A percentile compares a stretch with the other conserved stretches of the same genome.
Conservation (phyloP, 2,888 invertebrate species). For the Drosophila sordidapex region DNA sequence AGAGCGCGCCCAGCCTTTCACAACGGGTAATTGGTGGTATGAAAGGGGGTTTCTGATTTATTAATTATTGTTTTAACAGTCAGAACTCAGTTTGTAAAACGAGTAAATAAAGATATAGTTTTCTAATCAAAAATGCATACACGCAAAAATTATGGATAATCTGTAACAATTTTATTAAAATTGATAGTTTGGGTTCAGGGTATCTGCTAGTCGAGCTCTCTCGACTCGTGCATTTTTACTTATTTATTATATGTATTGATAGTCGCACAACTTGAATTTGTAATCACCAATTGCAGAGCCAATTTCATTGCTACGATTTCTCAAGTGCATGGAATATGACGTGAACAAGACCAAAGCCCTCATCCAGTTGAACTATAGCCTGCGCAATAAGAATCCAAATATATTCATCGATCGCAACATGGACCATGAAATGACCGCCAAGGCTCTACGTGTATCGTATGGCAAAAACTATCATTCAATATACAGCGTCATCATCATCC, state of each 20-base stretch:
- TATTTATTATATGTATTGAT: constrained; percentile 7
- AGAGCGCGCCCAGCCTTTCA: neutral
- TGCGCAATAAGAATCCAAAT: constrained; percentile 86
- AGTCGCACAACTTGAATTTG: constrained; percentile 20
- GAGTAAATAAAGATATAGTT: neutral
- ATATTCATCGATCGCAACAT: constrained; percentile 86
- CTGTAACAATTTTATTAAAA: neutral
- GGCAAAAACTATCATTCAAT: constrained; percentile 2
- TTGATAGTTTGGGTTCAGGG: neutral
- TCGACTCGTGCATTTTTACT: neutral
- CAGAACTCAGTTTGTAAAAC: neutral
- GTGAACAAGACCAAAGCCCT: constrained; percentile 75
- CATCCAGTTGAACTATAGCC: constrained; percentile 84
- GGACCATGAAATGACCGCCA: constrained; percentile 65
- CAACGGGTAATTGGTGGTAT: neutral
- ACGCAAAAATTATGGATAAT: neutral
- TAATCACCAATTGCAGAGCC: constrained; percentile 63
- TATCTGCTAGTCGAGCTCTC: neutral
- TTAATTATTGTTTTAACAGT: neutral
- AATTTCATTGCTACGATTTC: constrained; percentile 74
- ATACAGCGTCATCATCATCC: no score
- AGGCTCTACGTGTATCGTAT: constrained; percentile 63
- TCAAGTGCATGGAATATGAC: constrained; percentile 76
- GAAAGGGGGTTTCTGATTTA: neutral
- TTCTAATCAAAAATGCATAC: neutral